Evolutionary conservation across 2,888 invertebrate genomes (phyloP).

Genomic region (Phortica magna): DNA sequence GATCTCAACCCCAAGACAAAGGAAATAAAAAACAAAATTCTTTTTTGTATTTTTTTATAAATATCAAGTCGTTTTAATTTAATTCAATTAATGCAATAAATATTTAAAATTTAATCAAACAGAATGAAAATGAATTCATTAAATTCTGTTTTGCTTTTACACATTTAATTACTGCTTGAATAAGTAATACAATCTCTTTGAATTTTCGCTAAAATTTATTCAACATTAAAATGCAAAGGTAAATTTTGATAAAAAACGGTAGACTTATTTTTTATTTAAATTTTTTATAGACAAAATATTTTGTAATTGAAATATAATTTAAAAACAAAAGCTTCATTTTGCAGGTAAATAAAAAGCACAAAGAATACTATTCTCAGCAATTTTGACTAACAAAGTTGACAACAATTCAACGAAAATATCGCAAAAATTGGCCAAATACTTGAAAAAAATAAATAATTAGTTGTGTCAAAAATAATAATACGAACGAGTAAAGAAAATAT

Average conservation of each 20-base stretch:
- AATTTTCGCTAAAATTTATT: slow-evolving; percentile 13
- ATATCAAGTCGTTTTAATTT: slow-evolving; percentile 46
- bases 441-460: slow-evolving; percentile 23
- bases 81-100: slow-evolving; percentile 67
- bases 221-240: slow-evolving; percentile 20
- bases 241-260: slow-evolving; percentile 10
- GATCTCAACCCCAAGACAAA: not conserved
- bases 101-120: slow-evolving; percentile 72
- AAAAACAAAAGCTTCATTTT: not conserved
- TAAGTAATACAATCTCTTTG: slow-evolving; percentile 4
- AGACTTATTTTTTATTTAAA: not conserved
- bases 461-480: slow-evolving; percentile 14
- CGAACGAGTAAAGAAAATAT: slow-evolving; percentile 5
- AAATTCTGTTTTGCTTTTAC: slow-evolving; percentile 10
- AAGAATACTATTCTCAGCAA: not conserved
- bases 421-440: slow-evolving; percentile 15
- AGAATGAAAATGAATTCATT: slow-evolving; percentile 57
- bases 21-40: not conserved
- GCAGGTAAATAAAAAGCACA: not conserved
- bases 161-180: slow-evolving; percentile 5
- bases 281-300: not conserved
- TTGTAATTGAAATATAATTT: not conserved
- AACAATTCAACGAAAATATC: slow-evolving; percentile 18
- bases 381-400: not conserved
- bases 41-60: slow-evolving; percentile 11